Conservation (phyloP, 2,797 vertebrate species). For the Gallinago solitaria region DNA sequence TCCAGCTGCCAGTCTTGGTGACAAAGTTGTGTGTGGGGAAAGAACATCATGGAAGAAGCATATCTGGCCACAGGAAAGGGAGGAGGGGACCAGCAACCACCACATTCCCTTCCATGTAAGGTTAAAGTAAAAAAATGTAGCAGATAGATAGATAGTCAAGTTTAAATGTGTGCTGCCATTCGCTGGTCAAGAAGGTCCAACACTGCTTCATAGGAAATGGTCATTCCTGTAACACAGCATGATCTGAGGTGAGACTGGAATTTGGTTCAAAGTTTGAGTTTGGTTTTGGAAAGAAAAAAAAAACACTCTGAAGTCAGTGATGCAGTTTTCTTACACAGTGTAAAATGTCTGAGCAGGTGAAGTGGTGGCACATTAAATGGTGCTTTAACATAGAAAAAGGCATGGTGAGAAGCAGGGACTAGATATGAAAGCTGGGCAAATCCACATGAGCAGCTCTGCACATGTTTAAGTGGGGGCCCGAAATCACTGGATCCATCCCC, state of each 20-base stretch:
- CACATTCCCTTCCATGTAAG: neutral
- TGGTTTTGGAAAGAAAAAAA: neutral
- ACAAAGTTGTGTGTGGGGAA: neutral
- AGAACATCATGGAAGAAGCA: neutral
- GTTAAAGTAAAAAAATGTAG: neutral
- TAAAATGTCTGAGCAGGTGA: neutral
- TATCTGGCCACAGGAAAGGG: neutral
- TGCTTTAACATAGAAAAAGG: neutral
- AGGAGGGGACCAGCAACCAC: neutral
- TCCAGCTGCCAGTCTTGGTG: neutral
- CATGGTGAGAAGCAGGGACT: neutral
- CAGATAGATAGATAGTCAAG: neutral
- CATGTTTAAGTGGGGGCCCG: neutral
- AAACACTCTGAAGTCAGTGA: neutral
- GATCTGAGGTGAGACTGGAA: neutral
- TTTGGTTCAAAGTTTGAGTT: neutral
- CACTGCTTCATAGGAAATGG: neutral
- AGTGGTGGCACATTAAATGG: neutral
- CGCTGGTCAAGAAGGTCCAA: neutral
- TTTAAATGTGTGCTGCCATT: neutral
- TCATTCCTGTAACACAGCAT: neutral
- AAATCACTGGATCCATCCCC: neutral
- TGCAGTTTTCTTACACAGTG: neutral
- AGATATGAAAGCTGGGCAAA: neutral
- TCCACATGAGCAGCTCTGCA: neutral